A percentile compares a stretch with the other conserved stretches of the same genome.
Conservation (phyloP, 2,113 vertebrate species). For the Lophius piscatorius region DNA sequence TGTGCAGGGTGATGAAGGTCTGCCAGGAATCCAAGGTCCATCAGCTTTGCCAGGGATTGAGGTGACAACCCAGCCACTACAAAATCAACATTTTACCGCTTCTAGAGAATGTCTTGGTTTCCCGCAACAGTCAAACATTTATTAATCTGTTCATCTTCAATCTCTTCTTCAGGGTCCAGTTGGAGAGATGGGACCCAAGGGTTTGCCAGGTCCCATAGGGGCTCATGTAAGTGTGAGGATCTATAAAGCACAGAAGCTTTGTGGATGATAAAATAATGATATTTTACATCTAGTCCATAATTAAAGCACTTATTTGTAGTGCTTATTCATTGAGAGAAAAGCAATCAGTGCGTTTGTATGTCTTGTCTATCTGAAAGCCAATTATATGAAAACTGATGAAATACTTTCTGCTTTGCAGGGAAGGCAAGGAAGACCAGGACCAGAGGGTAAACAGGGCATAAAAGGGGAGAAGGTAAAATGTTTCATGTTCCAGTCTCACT, state of each 20-base stretch:
- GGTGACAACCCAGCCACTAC: conserved; percentile 62
- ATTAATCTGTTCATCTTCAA: not conserved
- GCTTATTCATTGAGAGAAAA: not conserved
- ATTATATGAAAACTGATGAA: not conserved
- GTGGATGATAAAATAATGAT: conserved; percentile 8
- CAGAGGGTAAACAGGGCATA: conserved; percentile 77
- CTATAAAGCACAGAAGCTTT: conserved; percentile 2
- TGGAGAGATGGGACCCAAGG: conserved; percentile 79
- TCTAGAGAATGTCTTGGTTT: not conserved
- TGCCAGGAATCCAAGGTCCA: conserved; percentile 78
- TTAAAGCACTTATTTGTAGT: no score
- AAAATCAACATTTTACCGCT: not conserved
- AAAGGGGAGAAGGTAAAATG: conserved; percentile 86
- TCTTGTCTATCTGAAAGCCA: not conserved
- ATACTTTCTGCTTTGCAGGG: conserved; percentile 74
- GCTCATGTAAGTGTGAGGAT: conserved; percentile 68
- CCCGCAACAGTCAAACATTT: not conserved
- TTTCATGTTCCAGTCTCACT: not conserved
- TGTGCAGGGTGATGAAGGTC: conserved; percentile 80
- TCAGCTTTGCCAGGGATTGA: conserved; percentile 74
- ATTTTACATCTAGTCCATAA: not conserved
- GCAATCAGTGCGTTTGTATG: not conserved
- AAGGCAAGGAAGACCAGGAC: conserved; percentile 73
- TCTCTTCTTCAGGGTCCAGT: conserved; percentile 75
- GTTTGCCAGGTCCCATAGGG: conserved; percentile 76